Conservation (phyloP, 2,797 vertebrate genomes). For the Nannoperca obscura region DNA sequence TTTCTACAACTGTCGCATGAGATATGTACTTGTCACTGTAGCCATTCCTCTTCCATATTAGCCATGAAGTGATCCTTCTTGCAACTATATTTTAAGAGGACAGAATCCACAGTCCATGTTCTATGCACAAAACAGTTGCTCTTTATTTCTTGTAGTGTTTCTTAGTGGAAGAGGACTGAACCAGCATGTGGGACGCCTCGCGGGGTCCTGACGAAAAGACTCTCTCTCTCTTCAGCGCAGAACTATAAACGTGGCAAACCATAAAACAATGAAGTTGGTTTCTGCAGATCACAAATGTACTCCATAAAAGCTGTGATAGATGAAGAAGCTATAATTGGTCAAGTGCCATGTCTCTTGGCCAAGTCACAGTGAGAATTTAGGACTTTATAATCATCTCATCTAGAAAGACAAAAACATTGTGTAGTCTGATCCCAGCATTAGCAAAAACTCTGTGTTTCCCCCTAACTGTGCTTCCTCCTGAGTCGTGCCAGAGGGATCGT, state of each 20-base stretch:
- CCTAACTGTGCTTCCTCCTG: neutral
- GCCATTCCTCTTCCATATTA: neutral
- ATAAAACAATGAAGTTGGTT: neutral
- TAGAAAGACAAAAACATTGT: neutral
- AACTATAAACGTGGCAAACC: neutral
- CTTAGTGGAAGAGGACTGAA: neutral
- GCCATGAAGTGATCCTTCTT: neutral
- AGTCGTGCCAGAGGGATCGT: too few relatives aligned
- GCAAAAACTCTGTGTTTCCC: neutral
- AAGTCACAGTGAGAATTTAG: too few relatives aligned
- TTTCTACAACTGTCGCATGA: neutral
- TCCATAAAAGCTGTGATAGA: neutral
- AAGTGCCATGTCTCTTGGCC: neutral
- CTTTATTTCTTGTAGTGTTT: neutral
- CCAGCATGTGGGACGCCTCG: too few relatives aligned
- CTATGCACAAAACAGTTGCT: neutral
- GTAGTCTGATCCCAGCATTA: neutral
- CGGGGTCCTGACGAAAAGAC: neutral
- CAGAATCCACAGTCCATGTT: neutral
- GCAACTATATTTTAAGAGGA: neutral
- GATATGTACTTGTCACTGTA: neutral
- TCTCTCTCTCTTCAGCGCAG: neutral
- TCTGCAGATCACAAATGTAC: neutral
- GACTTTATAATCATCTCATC: neutral
- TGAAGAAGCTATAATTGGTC: neutral